These are phyloP conservation scores for Euphonia xanthogaster DNA, from an alignment of 2,797 vertebrate genomes.

Conservation along the genomic window DNA sequence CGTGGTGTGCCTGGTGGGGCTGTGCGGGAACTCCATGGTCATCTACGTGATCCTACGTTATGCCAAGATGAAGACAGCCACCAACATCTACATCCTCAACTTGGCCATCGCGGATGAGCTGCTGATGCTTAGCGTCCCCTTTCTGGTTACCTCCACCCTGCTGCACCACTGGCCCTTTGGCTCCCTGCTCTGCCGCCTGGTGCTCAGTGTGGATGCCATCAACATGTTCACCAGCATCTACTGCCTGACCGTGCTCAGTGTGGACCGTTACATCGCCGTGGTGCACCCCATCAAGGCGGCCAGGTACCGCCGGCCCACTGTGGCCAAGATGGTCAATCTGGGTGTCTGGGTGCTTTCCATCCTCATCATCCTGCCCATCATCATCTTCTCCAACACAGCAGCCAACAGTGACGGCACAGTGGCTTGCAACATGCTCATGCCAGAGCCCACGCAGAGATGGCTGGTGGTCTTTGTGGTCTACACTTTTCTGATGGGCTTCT, in stretches of 20 bases:
- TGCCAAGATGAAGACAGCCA: slow-evolving; percentile 92
- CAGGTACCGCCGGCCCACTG: slow-evolving; percentile 86
- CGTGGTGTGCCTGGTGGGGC: slow-evolving; percentile 88
- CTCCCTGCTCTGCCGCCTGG: slow-evolving; percentile 86
- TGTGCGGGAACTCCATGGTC: slow-evolving; percentile 91
- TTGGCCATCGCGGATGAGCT: slow-evolving; percentile 89
- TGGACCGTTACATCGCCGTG: slow-evolving; percentile 89
- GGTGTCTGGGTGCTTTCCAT: slow-evolving; percentile 89
- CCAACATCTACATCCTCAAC: slow-evolving; percentile 91
- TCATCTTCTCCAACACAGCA: slow-evolving; percentile 86
- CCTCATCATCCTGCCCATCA: slow-evolving; percentile 88
- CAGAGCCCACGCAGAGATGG: slow-evolving; percentile 85
- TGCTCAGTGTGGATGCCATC: slow-evolving; percentile 90
- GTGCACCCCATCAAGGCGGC: slow-evolving; percentile 91
- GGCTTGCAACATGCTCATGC: slow-evolving; percentile 92
- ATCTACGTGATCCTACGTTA: slow-evolving; percentile 91
- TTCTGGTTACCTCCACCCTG: slow-evolving; percentile 87
- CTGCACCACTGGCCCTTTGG: slow-evolving; percentile 92
- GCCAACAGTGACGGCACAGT: slow-evolving; percentile 87
- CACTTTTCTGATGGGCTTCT: slow-evolving; percentile 90
- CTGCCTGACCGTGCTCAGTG: slow-evolving; percentile 88
- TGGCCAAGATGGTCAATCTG: slow-evolving; percentile 89
- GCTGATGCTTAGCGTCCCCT: slow-evolving; percentile 92
- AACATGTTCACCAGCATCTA: slow-evolving; percentile 95
- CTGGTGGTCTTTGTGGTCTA: slow-evolving; percentile 88